These are phyloP conservation scores for Seriola rivoliana DNA, from an alignment of 2,113 vertebrate species.

Conservation along the genomic window DNA sequence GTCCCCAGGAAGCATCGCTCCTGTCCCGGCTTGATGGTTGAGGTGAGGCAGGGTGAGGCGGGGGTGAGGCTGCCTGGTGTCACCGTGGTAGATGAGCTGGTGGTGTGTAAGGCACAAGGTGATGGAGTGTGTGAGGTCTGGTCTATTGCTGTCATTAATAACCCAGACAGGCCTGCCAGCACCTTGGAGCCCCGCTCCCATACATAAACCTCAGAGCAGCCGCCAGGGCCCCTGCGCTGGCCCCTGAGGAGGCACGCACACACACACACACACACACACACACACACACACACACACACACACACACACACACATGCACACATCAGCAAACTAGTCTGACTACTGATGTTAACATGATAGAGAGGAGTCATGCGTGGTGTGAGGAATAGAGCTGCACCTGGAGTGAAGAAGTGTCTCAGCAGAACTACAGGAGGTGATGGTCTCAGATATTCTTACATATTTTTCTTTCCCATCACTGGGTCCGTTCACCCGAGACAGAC, in stretches of 20 bases:
- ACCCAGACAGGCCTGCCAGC: slow-evolving; percentile 72
- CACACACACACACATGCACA: slow-evolving; percentile 24
- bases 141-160: slow-evolving; percentile 79
- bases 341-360: slow-evolving; percentile 51
- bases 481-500: slow-evolving; percentile 58
- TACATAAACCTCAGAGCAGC: slow-evolving; percentile 70
- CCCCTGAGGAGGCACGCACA: slow-evolving; percentile 19
- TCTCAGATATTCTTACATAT: slow-evolving; percentile 46
- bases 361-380: slow-evolving; percentile 35
- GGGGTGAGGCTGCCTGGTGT: slow-evolving; percentile 66
- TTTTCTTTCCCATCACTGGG: slow-evolving; percentile 44
- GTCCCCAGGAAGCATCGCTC: slow-evolving; percentile 20
- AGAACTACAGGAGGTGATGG: slow-evolving; percentile 29
- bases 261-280: slow-evolving; percentile 30
- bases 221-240: slow-evolving; percentile 37
- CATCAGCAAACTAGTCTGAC: slow-evolving; percentile 20
- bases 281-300: neutral
- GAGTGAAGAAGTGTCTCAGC: slow-evolving; percentile 24
- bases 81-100: slow-evolving; percentile 70
- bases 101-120: slow-evolving; percentile 58
- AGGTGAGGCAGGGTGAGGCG: slow-evolving; percentile 19
- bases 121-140: slow-evolving; percentile 80
- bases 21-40: slow-evolving; percentile 11
- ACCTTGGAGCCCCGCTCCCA: slow-evolving; percentile 57
- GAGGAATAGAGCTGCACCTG: slow-evolving; percentile 31